Base-by-base conservation (phyloP, 2,113 vertebrate species). In the Brachionichthys hirsutus region DNA sequence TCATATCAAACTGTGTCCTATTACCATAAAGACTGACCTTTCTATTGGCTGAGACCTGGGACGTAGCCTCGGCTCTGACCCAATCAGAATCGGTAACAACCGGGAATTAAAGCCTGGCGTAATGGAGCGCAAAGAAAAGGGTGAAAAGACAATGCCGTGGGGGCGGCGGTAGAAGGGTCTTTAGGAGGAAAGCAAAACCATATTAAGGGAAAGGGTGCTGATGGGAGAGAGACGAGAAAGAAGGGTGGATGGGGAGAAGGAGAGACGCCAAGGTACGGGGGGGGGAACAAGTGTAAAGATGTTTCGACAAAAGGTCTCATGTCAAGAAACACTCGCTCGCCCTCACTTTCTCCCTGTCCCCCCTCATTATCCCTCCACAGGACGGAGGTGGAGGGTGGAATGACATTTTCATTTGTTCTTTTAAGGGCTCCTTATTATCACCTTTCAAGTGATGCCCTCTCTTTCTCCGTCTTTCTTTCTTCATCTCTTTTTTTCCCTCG, bases 381-480 rank as follows among this genome's bases (percentile, higher is more conserved):
- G 83, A 83, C 50, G 43, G 72, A 58, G 45, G 19, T 2, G 34
- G 17, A 16, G 13, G 67, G 15, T 30, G 60, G 22, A 67, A 78
- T 85, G 85, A 81, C 85, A 86, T 85, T 86, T 86, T 81, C 87
- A 86, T 86, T 89, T 89, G 87, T 89, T 85, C 84, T 81, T 81
- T 81, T 83, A 85, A 85, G 77, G 79, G 65, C 76, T 87, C 62
- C 82, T 87, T 87, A 89, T 89, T 88, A 89, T 89, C 84, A 87
- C 87, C 87, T 88, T 86, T 87, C 82, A 86, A 52, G 77, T 75
- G 74, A 68, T 78, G 36, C 65, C 58, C 61, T 64, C 68, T 76
- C 61, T 60, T 67, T 68, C 78, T 76, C 38, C 13, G 1, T 61
- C 47, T 45, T 43, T 44, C 51, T 12, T 22, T 30, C 20, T 13